Percentiles rank a stretch among this genome's conserved stretches.
Conservation (phyloP, 2,113 vertebrate species). For the Fregetta grallaria region DNA sequence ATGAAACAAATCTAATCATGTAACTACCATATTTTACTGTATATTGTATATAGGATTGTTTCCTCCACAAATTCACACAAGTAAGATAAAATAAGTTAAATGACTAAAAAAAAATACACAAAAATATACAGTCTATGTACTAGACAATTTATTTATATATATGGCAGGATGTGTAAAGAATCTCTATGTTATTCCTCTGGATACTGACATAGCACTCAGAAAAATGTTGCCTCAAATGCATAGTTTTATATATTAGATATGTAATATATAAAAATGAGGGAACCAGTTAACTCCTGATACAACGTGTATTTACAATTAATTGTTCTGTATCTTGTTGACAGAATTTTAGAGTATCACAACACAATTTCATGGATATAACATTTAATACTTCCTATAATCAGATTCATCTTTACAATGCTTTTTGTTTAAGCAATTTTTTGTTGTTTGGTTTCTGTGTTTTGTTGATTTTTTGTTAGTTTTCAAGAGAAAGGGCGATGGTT, state of each 20-base stretch:
- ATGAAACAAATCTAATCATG: conserved; percentile 67
- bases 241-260: not conserved
- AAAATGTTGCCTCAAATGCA: not conserved
- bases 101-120: conserved; percentile 53
- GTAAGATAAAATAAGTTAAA: conserved; percentile 67
- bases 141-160: conserved; percentile 66
- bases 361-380: not conserved
- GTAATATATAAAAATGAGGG: not conserved
- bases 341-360: not conserved
- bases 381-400: not conserved
- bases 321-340: not conserved
- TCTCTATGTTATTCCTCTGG: conserved; percentile 42
- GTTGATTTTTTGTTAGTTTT: not conserved
- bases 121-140: conserved; percentile 65
- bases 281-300: not conserved
- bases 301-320: not conserved
- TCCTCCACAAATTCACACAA: conserved; percentile 62
- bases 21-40: conserved; percentile 58
- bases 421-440: not conserved
- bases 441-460: not conserved
- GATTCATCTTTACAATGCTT: not conserved
- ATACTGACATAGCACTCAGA: conserved; percentile 48
- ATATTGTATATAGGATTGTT: conserved; percentile 60
- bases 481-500: not conserved
- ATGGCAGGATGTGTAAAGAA: conserved; percentile 42